These are phyloP conservation scores for Synanthedon myopaeformis DNA, from an alignment of 2,888 invertebrate genomes.

Conservation along the genomic window DNA sequence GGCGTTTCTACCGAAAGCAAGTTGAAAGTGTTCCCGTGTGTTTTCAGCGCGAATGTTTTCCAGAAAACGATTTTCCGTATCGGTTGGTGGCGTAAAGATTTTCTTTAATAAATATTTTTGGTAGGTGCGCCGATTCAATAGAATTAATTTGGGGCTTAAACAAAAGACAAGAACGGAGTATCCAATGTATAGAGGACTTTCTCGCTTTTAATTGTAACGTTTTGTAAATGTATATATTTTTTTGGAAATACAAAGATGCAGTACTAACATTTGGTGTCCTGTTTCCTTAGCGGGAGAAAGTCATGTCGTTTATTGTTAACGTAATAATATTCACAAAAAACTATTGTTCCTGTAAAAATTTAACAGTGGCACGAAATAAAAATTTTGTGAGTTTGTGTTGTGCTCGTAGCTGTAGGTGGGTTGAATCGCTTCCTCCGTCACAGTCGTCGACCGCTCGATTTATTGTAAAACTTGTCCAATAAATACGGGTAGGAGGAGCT, in stretches of 20 bases:
- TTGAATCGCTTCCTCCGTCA: slow-evolving; percentile 18
- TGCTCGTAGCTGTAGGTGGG: too few relatives aligned
- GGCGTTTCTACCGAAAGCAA: too few relatives aligned
- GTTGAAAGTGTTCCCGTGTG: slow-evolving; percentile 3
- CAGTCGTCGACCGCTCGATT: slow-evolving; percentile 21
- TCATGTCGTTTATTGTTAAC: too few relatives aligned
- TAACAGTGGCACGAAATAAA: too few relatives aligned
- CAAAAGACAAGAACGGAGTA: background rate
- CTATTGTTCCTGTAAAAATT: too few relatives aligned
- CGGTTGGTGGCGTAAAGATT: slow-evolving; percentile 8
- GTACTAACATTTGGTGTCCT: too few relatives aligned
- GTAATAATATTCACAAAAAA: too few relatives aligned
- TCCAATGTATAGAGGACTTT: background rate
- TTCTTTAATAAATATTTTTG: background rate
- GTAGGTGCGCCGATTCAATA: background rate
- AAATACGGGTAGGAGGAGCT: slow-evolving; percentile 17
- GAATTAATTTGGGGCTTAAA: background rate
- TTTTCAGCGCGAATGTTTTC: slow-evolving; percentile 20
- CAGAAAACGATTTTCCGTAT: slow-evolving; percentile 23
- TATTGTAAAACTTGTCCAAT: slow-evolving; percentile 33
- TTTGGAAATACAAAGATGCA: too few relatives aligned
- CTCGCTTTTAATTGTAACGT: too few relatives aligned
- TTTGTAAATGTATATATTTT: too few relatives aligned
- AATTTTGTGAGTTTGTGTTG: too few relatives aligned
- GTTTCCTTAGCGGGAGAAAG: too few relatives aligned